Conservation (phyloP, 2,888 invertebrate species). For the Diaphora mendica region DNA sequence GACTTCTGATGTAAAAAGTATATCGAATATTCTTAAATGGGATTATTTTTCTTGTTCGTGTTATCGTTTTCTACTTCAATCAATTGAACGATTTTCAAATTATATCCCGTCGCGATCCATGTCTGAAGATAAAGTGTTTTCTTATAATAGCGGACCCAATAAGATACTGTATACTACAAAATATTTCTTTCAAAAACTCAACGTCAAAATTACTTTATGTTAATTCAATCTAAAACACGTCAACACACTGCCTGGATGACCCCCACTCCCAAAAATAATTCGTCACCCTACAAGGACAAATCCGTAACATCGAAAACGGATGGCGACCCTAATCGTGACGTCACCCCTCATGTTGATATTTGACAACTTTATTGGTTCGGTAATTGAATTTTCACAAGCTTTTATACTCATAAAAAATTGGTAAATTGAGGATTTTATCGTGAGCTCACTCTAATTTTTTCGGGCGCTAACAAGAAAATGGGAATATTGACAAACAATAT, state of each 20-base stretch:
- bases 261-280: constrained; percentile 29
- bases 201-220: constrained; percentile 7
- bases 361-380: constrained; percentile 77
- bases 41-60: background rate
- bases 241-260: constrained; percentile 19
- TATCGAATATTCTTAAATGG: background rate
- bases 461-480: constrained; percentile 45
- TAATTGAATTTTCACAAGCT: constrained; percentile 76
- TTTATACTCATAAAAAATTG: constrained; percentile 69
- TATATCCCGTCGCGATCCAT: background rate
- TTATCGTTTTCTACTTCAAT: background rate
- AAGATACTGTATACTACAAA: background rate
- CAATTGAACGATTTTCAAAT: background rate
- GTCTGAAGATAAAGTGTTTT: background rate
- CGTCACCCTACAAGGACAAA: constrained; percentile 28
- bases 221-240: constrained; percentile 11
- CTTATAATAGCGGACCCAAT: background rate
- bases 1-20: accelerated
- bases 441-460: constrained; percentile 49
- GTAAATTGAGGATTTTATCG: constrained; percentile 58
- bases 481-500: constrained; percentile 47
- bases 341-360: constrained; percentile 67
- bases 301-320: constrained; percentile 31
- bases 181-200: background rate
- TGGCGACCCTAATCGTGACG: constrained; percentile 50